These are phyloP conservation scores for Gastrophryne carolinensis DNA, from an alignment of 2,797 vertebrate species.

Conservation along the genomic window DNA sequence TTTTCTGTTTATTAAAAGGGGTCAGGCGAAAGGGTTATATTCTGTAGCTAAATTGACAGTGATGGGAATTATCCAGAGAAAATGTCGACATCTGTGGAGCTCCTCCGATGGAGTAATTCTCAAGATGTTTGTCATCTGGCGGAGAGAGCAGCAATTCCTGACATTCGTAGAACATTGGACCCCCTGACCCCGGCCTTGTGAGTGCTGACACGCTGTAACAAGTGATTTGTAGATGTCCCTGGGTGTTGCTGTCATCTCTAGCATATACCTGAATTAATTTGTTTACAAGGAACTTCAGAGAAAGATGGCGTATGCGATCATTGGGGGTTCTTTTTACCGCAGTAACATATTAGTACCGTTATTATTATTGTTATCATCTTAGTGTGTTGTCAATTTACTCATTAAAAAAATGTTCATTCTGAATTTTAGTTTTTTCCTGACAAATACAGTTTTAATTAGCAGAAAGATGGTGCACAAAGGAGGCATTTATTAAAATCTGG, in stretches of 20 bases:
- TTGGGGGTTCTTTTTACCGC: no score
- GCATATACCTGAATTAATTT: background rate
- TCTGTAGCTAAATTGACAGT: constrained; percentile 28
- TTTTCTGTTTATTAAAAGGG: constrained; percentile 28
- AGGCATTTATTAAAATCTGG: no score
- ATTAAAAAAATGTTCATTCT: no score
- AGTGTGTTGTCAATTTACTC: no score
- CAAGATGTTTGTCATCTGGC: constrained; percentile 6
- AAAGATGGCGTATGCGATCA: background rate
- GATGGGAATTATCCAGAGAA: constrained; percentile 13
- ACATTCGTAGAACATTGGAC: constrained; percentile 18
- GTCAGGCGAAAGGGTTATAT: constrained; percentile 11
- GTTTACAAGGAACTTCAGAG: background rate
- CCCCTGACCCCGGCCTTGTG: background rate
- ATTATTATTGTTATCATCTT: no score
- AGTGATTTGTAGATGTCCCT: background rate
- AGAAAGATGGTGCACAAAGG: no score
- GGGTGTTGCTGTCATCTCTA: background rate
- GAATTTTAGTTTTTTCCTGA: no score
- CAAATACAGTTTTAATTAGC: no score
- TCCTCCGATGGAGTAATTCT: constrained; percentile 1
- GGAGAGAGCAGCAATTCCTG: background rate
- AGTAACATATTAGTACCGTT: no score
- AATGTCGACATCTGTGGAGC: constrained; percentile 14
- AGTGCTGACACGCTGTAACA: background rate